These are phyloP conservation scores for Drosophila paulistorum DNA, from an alignment of 1,140 invertebrate genomes.

Conservation along the genomic window DNA sequence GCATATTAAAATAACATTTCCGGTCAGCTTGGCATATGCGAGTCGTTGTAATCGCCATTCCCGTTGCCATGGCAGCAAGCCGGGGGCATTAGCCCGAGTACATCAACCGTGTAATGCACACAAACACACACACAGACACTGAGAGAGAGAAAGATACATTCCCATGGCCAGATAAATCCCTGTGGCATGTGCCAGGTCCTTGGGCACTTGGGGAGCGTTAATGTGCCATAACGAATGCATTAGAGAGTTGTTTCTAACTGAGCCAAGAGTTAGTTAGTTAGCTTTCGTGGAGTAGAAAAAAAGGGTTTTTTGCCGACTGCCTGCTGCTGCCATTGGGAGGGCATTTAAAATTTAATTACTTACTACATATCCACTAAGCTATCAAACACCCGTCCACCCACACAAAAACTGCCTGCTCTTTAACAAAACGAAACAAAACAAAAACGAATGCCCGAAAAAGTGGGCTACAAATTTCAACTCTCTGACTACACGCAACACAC, in stretches of 20 bases:
- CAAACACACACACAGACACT: conserved; percentile 31
- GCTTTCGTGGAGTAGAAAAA: conserved; percentile 8
- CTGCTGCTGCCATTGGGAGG: conserved; percentile 28
- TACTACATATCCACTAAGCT: conserved; percentile 20
- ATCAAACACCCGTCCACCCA: background rate
- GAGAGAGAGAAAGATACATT: conserved; percentile 1
- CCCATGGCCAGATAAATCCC: conserved; percentile 44
- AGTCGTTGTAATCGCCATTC: conserved; percentile 37
- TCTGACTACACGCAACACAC: background rate
- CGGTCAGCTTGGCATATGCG: conserved; percentile 69
- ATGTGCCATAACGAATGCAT: conserved; percentile 80
- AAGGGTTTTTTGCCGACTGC: background rate
- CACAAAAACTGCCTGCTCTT: background rate
- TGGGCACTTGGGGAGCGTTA: conserved; percentile 71
- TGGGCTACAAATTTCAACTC: conserved; percentile 42
- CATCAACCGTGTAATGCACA: conserved; percentile 74
- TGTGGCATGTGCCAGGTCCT: conserved; percentile 57
- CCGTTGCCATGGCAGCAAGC: background rate
- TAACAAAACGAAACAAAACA: background rate
- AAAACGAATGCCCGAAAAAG: conserved; percentile 33
- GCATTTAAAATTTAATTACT: conserved; percentile 79
- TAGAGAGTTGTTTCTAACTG: conserved; percentile 57
- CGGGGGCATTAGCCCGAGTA: conserved; percentile 51
- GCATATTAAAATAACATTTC: conserved; percentile 80
- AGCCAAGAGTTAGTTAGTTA: conserved; percentile 47